A percentile compares a stretch with the other conserved stretches of the same genome.
Evolutionary conservation across 2,113 vertebrate genomes (phyloP).

Genomic region (Prochilodus magdalenae): DNA sequence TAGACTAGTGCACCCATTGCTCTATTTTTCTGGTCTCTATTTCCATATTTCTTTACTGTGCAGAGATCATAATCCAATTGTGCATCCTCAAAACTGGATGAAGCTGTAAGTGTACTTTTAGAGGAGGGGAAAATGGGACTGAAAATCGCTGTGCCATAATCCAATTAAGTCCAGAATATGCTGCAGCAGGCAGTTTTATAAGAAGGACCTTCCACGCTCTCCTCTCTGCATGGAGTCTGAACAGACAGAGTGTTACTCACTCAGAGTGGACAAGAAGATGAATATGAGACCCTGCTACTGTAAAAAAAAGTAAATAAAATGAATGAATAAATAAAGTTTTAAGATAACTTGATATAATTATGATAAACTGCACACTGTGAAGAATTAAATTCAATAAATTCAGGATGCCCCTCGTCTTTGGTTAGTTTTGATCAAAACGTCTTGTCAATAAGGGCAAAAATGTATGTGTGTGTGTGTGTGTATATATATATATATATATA

Average conservation of each 20-base stretch:
- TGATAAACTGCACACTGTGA: too few species aligned
- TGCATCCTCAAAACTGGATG: conserved; percentile 68
- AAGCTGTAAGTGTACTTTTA: conserved; percentile 55
- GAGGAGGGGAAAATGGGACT: background rate
- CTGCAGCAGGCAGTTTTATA: conserved; percentile 60
- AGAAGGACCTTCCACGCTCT: conserved; percentile 40
- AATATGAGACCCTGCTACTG: background rate
- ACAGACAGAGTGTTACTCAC: background rate
- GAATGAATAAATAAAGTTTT: too few species aligned
- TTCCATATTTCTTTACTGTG: conserved; percentile 64
- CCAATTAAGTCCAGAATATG: conserved; percentile 68
- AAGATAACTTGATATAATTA: too few species aligned
- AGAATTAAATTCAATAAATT: too few species aligned
- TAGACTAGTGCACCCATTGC: conserved; percentile 54
- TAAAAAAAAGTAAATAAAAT: background rate
- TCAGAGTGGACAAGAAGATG: background rate
- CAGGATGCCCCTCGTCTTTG: too few species aligned
- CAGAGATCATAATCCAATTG: conserved; percentile 68
- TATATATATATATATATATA: too few species aligned
- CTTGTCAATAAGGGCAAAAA: too few species aligned
- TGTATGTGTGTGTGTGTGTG: too few species aligned
- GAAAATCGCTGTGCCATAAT: conserved; percentile 66
- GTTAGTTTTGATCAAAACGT: too few species aligned
- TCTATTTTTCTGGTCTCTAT: conserved; percentile 60
- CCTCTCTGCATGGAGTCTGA: background rate